These are phyloP conservation scores for Orthonyx spaldingii DNA, from an alignment of 2,113 vertebrate species.

Conservation along the genomic window DNA sequence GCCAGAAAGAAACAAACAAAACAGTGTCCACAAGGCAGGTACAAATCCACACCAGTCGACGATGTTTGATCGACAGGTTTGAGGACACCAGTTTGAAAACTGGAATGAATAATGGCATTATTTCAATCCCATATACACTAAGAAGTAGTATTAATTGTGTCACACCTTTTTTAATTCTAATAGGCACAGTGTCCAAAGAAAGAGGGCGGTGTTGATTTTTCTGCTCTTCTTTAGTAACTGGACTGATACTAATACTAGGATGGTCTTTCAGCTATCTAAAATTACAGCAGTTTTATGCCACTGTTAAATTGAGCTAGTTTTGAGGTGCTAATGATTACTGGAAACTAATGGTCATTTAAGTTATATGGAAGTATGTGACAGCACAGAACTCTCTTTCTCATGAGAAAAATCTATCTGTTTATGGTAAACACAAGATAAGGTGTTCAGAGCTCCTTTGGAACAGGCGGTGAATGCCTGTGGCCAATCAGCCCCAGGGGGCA, in stretches of 20 bases:
- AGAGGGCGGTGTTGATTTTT: not conserved
- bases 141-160: not conserved
- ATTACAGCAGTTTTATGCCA: not conserved
- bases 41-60: fast-evolving
- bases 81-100: not conserved
- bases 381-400: too few species aligned
- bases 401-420: too few species aligned
- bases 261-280: not conserved
- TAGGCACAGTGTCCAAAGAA: not conserved
- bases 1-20: not conserved
- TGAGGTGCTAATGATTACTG: not conserved
- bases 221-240: not conserved
- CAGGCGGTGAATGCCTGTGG: too few species aligned
- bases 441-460: too few species aligned
- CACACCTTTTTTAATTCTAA: not conserved
- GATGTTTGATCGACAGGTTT: not conserved
- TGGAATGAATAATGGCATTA: not conserved
- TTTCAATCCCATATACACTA: not conserved
- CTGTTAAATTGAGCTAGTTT: not conserved
- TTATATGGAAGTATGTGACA: not conserved
- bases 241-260: not conserved
- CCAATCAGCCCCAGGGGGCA: too few species aligned
- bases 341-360: not conserved
- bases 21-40: not conserved
- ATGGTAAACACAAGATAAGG: too few species aligned